These are phyloP conservation scores for Vollenhovia emeryi DNA, from an alignment of 1,140 invertebrate genomes.

Conservation along the genomic window DNA sequence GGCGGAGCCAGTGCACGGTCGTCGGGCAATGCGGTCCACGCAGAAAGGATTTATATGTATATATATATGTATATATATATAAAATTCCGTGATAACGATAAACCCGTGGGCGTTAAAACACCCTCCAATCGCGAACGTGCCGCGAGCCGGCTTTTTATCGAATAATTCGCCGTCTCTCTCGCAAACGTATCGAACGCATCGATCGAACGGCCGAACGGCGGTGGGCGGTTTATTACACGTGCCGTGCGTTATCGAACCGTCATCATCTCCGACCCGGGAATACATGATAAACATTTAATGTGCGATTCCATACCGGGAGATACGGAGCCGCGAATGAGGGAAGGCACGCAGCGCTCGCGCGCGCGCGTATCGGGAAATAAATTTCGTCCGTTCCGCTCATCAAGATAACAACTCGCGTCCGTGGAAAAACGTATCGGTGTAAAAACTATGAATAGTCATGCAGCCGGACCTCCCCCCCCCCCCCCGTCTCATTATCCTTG, in stretches of 20 bases:
- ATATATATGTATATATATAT: not conserved
- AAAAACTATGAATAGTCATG: slow-evolving; percentile 39
- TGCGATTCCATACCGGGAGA: not conserved
- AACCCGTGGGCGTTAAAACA: slow-evolving; percentile 22
- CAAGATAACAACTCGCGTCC: not conserved
- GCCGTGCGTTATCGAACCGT: slow-evolving; percentile 17
- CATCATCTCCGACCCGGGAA: slow-evolving; percentile 22
- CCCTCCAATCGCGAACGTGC: not conserved
- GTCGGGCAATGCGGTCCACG: not conserved
- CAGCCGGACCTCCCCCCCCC: too few relatives aligned
- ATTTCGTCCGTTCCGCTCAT: not conserved
- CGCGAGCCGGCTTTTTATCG: slow-evolving; percentile 9
- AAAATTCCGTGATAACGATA: slow-evolving; percentile 31
- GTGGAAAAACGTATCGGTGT: slow-evolving; percentile 33
- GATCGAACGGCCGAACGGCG: not conserved
- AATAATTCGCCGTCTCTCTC: slow-evolving; percentile 26
- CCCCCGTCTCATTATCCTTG: slow-evolving; percentile 37
- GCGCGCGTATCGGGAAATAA: not conserved
- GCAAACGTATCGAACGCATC: not conserved
- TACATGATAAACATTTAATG: slow-evolving; percentile 51
- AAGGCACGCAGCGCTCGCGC: too few relatives aligned
- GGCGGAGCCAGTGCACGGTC: not conserved
- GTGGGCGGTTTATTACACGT: slow-evolving; percentile 22
- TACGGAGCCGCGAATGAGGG: slow-evolving; percentile 6
- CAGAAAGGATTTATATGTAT: not conserved